Base-by-base conservation (phyloP, 1,140 invertebrate genomes). In the Sarcophaga peregrina region DNA sequence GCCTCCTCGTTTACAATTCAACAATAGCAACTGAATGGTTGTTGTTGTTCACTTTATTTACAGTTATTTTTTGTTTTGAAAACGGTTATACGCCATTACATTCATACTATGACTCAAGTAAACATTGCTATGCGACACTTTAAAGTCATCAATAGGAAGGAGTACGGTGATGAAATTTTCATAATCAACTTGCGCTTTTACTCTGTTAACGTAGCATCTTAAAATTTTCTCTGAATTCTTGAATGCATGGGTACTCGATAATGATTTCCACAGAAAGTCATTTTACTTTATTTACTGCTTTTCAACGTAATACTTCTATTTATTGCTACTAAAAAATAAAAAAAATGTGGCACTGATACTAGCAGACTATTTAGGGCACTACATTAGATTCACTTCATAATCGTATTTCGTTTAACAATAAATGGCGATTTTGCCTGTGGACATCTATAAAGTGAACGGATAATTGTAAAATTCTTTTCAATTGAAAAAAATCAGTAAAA, bases 201-300 rank as follows among this genome's bases (percentile, higher is more conserved):
- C 20, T 58, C n/a, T 68, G 62, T 20, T 68, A 25, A 8, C 20
- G n/a, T 17, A 68, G 6, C 17, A 20, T 9, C 17, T 20, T 20
- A 68, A 3, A 68, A 5, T 7, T 7, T 15, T 68, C n/a, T 20
- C 8, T 68, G 17, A 3, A 7, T n/a, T 37, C 1, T 37, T 37
- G 25, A 37, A 37, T 37, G 25, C 25, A 37, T 37, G 62, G 17
- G 5, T 25, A 9, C 8, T 68, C n/a, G 17, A 25, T 58, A n/a
- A 20, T 68, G 17, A 10, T 68, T 68, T 15, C 17, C n/a, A 25
- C 62, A 62, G n/a, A 82, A 84, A 85, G 85, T 85, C 83, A 85
- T 85, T n/a, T 86, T 82, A 83, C 84, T 87, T 88, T 87, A 88
- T 88, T 88, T 88, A 88, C 87, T 86, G 86, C 87, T 86, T 87